Conservation (phyloP, 2,113 vertebrate species). For the Cichladusa arquata region DNA sequence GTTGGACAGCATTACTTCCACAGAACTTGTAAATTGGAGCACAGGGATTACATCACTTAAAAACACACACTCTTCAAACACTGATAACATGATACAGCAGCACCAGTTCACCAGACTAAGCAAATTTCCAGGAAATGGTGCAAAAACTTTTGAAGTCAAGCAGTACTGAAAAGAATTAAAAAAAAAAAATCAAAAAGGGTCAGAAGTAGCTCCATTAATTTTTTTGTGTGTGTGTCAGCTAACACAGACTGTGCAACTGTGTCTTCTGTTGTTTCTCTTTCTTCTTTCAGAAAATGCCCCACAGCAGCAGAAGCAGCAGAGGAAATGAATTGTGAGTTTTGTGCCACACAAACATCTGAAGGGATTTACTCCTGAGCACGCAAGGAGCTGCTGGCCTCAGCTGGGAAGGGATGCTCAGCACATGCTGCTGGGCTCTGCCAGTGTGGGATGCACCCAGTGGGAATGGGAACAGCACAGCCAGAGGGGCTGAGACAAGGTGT, state of each 20-base stretch:
- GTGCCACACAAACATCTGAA: neutral
- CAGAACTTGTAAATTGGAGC: neutral
- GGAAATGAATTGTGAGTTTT: neutral
- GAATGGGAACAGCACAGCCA: fast-evolving
- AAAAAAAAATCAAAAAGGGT: neutral
- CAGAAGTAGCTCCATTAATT: neutral
- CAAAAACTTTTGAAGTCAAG: neutral
- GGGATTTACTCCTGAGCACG: neutral
- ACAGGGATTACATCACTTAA: neutral
- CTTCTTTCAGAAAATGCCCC: neutral
- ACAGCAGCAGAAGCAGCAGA: neutral
- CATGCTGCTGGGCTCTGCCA: neutral
- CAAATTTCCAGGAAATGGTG: neutral
- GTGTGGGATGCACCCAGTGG: fast-evolving
- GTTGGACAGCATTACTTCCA: neutral
- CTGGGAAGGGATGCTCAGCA: neutral
- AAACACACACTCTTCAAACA: neutral
- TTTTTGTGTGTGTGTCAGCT: neutral
- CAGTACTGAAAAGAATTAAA: neutral
- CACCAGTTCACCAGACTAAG: neutral
- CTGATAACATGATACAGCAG: neutral
- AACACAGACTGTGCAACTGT: neutral
- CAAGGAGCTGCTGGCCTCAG: neutral
- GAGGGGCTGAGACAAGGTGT: neutral
- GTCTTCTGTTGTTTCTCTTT: neutral